These are phyloP conservation scores for Xiphorhynchus erythropygius DNA, from an alignment of 2,797 vertebrate genomes.

Conservation along the genomic window DNA sequence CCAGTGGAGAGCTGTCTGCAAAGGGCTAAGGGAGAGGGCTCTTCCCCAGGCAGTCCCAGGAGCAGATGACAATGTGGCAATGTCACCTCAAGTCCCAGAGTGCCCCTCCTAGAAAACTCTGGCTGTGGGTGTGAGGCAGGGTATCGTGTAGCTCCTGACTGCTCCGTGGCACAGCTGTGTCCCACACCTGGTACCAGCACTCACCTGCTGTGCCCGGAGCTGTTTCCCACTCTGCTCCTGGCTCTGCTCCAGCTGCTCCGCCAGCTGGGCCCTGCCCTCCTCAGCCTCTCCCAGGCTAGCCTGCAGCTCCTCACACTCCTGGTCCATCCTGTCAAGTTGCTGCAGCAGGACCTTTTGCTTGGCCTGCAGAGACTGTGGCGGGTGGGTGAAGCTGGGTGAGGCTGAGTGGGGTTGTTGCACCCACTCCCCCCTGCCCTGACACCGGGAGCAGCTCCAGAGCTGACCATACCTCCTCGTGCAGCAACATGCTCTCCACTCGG, in stretches of 20 bases:
- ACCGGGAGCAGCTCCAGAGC: accelerated
- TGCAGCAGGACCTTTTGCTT: constrained; percentile 84
- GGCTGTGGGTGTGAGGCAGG: accelerated
- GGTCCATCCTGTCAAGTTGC: constrained; percentile 81
- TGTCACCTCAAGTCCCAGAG: background rate
- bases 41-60: background rate
- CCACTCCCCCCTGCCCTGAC: accelerated
- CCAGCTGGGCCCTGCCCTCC: constrained; percentile 63
- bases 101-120: background rate
- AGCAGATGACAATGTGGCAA: background rate
- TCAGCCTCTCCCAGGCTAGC: constrained; percentile 75
- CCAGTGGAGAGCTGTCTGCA: background rate
- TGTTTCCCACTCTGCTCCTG: constrained; percentile 61
- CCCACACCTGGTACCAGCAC: background rate
- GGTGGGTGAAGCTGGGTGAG: background rate
- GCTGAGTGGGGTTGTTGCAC: background rate
- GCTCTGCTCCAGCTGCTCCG: constrained; percentile 70
- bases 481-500: constrained; percentile 80
- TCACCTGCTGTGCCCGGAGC: constrained; percentile 81
- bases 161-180: background rate
- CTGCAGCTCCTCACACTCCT: constrained; percentile 82
- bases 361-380: constrained; percentile 83
- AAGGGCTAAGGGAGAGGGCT: background rate
- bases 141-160: background rate
- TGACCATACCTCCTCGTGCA: constrained; percentile 82